A percentile compares a stretch with the other conserved stretches of the same genome.
Evolutionary conservation across 92 coral and sea anemone species (phyloP).

Genomic region (Epizoanthus stellaris): DNA sequence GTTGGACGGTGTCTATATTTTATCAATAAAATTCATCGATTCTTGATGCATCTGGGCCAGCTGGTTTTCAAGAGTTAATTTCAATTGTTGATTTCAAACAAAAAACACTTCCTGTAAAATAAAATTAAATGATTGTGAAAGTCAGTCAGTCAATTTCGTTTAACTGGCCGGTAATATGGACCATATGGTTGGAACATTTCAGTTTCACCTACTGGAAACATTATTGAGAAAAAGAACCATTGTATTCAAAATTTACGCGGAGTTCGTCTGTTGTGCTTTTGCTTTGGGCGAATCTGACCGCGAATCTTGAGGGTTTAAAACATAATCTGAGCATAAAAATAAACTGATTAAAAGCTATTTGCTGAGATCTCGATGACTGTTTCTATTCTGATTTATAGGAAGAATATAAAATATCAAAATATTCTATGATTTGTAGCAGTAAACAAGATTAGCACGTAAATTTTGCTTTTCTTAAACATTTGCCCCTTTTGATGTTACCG

Average conservation of each 20-base stretch:
- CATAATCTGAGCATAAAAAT: no score
- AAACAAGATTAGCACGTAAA: no score
- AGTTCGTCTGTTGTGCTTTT: neutral
- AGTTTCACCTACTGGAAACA: neutral
- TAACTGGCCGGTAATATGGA: neutral
- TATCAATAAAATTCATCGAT: neutral
- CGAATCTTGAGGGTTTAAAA: no score
- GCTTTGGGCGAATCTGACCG: neutral
- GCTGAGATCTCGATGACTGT: no score
- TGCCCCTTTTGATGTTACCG: no score
- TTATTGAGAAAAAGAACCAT: neutral
- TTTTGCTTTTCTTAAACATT: no score
- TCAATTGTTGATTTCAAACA: neutral
- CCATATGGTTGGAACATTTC: neutral
- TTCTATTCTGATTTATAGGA: no score
- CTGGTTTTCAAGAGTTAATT: neutral
- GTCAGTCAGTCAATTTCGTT: neutral
- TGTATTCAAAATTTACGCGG: no score
- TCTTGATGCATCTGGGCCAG: constrained; percentile 3
- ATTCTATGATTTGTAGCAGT: no score
- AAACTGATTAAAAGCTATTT: no score
- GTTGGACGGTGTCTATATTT: neutral
- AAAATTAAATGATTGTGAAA: neutral
- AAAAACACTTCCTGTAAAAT: neutral
- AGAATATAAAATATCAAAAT: no score